Evolutionary conservation across 2,888 invertebrate species (phyloP).

Genomic region (Pteria penguin): DNA sequence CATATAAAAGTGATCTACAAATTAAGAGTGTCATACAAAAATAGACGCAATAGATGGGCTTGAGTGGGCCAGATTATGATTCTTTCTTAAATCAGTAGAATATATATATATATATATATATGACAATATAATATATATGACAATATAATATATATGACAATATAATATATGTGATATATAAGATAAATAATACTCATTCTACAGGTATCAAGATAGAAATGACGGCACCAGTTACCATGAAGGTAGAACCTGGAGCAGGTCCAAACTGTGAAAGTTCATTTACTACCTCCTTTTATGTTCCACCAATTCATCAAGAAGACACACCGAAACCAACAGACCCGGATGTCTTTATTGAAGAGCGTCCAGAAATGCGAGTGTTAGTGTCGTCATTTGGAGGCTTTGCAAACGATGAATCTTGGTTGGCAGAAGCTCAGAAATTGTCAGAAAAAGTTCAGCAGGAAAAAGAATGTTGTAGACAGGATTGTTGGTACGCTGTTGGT

Average conservation of each 20-base stretch:
- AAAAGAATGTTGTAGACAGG: slow-evolving; percentile 38
- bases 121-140: too few relatives aligned
- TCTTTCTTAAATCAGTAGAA: too few relatives aligned
- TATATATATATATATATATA: too few relatives aligned
- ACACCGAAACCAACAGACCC: slow-evolving; percentile 62
- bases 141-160: too few relatives aligned
- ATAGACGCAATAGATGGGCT: too few relatives aligned
- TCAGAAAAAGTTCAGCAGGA: slow-evolving; percentile 48
- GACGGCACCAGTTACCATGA: slow-evolving; percentile 71
- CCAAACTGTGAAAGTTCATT: slow-evolving; percentile 71
- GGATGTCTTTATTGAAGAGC: slow-evolving; percentile 59
- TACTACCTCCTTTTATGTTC: slow-evolving; percentile 70
- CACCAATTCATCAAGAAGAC: slow-evolving; percentile 52
- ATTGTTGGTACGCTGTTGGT: slow-evolving; percentile 74
- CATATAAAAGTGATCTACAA: too few relatives aligned
- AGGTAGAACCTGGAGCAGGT: slow-evolving; percentile 65
- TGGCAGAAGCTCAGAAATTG: slow-evolving; percentile 56
- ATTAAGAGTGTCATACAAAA: too few relatives aligned
- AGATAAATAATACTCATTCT: not conserved
- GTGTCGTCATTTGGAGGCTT: slow-evolving; percentile 66
- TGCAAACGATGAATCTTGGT: slow-evolving; percentile 59
- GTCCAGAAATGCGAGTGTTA: slow-evolving; percentile 59
- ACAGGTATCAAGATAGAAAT: slow-evolving; percentile 67
- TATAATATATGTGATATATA: not conserved
- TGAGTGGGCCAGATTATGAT: too few relatives aligned